Percentiles rank a stretch among this genome's conserved stretches.
phyloP scores from a whole-genome alignment of 2,888 invertebrate species.

The Drosophila paranaensis region DNA sequence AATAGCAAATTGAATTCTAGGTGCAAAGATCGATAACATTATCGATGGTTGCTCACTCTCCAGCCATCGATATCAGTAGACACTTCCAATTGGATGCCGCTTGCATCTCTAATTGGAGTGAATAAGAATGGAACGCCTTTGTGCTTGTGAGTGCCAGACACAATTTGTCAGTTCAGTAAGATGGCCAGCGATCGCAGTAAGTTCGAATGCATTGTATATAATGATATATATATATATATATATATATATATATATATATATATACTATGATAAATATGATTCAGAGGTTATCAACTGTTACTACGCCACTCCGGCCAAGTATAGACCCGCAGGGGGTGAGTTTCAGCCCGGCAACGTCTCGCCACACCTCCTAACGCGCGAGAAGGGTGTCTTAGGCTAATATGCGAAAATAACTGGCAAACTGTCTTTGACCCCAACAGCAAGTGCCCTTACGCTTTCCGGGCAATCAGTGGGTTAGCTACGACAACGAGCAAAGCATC shows the following conservation, averaged over 20 bases:
- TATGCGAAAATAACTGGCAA: slow-evolving; percentile 72
- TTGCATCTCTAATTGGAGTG: too few species aligned
- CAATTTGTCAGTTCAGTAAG: slow-evolving; percentile 13
- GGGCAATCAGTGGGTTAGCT: background rate
- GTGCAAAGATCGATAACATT: background rate
- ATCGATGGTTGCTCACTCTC: background rate
- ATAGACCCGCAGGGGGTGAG: slow-evolving; percentile 40
- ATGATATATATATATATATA: too few species aligned
- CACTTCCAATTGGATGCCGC: too few species aligned
- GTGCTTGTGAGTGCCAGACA: background rate
- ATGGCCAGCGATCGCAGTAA: slow-evolving; percentile 53
- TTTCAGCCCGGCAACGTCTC: background rate
- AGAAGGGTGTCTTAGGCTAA: slow-evolving; percentile 65
- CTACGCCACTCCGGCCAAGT: slow-evolving; percentile 73
- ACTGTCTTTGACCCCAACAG: background rate
- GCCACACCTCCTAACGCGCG: background rate
- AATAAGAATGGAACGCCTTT: background rate
- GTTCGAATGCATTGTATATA: background rate
- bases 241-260: too few species aligned
- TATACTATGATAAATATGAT: background rate
- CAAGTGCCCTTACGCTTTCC: background rate
- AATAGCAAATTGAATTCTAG: too few species aligned
- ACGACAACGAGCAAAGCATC: slow-evolving; percentile 1
- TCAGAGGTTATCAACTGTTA: slow-evolving; percentile 76
- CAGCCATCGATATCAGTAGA: too few species aligned